These are phyloP conservation scores for Crypturellus tataupa DNA, from an alignment of 2,797 vertebrate species.

Conservation along the genomic window DNA sequence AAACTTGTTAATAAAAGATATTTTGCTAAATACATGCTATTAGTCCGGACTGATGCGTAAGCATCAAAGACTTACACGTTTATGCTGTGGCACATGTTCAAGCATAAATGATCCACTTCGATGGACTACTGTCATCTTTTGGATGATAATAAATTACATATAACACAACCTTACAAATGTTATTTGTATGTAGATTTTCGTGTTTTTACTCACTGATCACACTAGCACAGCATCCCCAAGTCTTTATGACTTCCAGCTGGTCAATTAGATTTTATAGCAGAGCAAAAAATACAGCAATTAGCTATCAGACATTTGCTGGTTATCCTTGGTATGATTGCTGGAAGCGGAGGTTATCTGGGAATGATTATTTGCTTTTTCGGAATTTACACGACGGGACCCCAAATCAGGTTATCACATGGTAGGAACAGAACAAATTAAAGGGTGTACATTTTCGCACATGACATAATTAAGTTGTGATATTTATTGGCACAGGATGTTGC, in stretches of 20 bases:
- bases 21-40: neutral
- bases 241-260: neutral
- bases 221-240: neutral
- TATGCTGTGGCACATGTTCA: neutral
- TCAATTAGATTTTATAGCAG: neutral
- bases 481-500: too few species aligned
- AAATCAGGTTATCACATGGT: too few species aligned
- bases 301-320: neutral
- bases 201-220: neutral
- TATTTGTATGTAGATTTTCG: neutral
- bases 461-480: too few species aligned
- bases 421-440: too few species aligned
- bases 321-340: too few species aligned
- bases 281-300: neutral
- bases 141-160: neutral
- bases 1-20: neutral
- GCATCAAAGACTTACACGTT: neutral
- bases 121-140: neutral
- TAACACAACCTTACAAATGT: neutral
- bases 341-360: too few species aligned
- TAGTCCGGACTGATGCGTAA: neutral
- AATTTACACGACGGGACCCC: too few species aligned
- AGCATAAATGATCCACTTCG: neutral
- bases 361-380: too few species aligned
- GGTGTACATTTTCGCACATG: too few species aligned